These are phyloP conservation scores for Drosophila busckii DNA, from an alignment of 1,140 invertebrate species.

Conservation along the genomic window DNA sequence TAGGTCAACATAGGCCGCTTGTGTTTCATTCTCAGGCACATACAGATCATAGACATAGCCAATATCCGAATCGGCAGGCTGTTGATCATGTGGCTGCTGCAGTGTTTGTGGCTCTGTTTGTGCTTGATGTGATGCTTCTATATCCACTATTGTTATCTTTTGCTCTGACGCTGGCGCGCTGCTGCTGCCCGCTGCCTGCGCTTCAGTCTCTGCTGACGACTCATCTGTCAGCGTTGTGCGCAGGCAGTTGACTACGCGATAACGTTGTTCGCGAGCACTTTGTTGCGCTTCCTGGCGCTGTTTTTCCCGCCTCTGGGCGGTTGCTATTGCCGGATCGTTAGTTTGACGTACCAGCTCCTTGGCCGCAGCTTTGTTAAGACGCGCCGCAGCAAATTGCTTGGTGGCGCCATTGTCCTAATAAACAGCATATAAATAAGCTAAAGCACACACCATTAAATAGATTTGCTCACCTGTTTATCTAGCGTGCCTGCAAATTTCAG, in stretches of 20 bases:
- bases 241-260: conserved; percentile 72
- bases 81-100: conserved; percentile 19
- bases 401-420: conserved; percentile 66
- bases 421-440: background rate
- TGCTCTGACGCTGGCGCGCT: background rate
- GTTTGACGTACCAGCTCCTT: conserved; percentile 55
- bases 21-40: conserved; percentile 68
- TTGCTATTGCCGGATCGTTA: conserved; percentile 22
- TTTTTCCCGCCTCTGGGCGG: conserved; percentile 27
- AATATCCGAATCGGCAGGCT: conserved; percentile 65
- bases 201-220: background rate
- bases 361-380: conserved; percentile 71
- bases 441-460: background rate
- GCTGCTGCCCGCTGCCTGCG: background rate
- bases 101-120: background rate
- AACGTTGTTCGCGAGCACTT: conserved; percentile 60
- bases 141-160: conserved; percentile 59
- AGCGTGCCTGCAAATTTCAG: conserved; percentile 82
- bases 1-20: conserved; percentile 66
- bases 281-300: conserved; percentile 58
- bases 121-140: conserved; percentile 41
- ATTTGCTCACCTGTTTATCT: conserved; percentile 61
- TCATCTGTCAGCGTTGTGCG: conserved; percentile 49
- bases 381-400: conserved; percentile 78
- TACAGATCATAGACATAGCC: conserved; percentile 77